Conservation (phyloP, 2,113 vertebrate species). For the Alouatta palliata region DNA sequence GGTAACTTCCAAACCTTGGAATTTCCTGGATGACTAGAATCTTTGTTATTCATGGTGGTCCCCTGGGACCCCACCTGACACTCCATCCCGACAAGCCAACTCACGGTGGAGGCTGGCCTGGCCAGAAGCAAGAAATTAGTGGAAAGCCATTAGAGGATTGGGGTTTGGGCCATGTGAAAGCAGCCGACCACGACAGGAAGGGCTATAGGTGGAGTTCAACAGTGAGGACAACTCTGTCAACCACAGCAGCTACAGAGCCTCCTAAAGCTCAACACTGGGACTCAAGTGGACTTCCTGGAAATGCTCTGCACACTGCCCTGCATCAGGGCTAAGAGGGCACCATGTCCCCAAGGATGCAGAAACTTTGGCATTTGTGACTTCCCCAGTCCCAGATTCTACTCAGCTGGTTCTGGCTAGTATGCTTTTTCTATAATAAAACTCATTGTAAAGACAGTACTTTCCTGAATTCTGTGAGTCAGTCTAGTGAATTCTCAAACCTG, state of each 20-base stretch:
- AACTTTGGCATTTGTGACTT: background rate
- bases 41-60: background rate
- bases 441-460: background rate
- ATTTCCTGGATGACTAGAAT: background rate
- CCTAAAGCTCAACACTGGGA: background rate
- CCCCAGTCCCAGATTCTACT: background rate
- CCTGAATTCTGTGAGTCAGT: background rate
- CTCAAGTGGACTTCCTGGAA: background rate
- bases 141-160: background rate
- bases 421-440: background rate
- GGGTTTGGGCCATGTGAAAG: background rate
- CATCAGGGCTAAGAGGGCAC: background rate
- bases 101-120: background rate
- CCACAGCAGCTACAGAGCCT: background rate
- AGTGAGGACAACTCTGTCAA: background rate
- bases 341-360: rapidly evolving
- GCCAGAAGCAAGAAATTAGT: background rate
- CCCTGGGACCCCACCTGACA: background rate
- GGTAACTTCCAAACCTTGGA: background rate
- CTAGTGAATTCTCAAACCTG: background rate
- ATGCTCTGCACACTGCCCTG: background rate
- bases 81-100: background rate
- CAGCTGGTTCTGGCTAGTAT: background rate
- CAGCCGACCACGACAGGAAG: too few species aligned
- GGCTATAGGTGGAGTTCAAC: background rate